phyloP scores from a whole-genome alignment of 2,888 invertebrate species.

The Erpobdella octoculata region DNA sequence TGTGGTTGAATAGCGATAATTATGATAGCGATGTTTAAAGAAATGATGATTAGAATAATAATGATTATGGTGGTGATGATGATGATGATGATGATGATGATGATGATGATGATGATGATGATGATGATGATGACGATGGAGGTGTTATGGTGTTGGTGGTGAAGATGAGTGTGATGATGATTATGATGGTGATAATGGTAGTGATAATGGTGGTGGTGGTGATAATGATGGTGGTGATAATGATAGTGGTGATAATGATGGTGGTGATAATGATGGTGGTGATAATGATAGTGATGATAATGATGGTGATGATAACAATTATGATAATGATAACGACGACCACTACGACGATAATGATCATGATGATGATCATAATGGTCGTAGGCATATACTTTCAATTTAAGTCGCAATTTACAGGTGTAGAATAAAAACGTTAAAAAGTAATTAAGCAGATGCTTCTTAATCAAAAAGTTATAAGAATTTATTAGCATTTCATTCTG shows the following conservation, averaged over 20 bases:
- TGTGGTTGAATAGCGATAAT: no score
- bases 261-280: not conserved
- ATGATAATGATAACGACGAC: conserved; percentile 3
- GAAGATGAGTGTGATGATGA: not conserved
- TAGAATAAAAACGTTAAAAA: no score
- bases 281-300: not conserved
- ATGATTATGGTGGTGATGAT: not conserved
- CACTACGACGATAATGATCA: not conserved
- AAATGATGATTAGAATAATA: not conserved
- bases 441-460: no score
- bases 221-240: not conserved
- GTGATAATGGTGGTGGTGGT: no score
- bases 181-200: not conserved
- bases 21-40: not conserved
- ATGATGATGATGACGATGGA: not conserved
- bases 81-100: conserved; percentile 15
- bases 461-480: no score
- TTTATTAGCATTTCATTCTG: no score
- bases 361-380: no score
- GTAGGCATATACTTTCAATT: no score
- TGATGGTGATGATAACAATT: not conserved
- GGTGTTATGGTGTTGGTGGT: not conserved
- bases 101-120: conserved; percentile 3
- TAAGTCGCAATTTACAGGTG: no score
- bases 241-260: not conserved